phyloP scores from a whole-genome alignment of 2,888 invertebrate species.

The Vannuccia rotundouncinata region DNA sequence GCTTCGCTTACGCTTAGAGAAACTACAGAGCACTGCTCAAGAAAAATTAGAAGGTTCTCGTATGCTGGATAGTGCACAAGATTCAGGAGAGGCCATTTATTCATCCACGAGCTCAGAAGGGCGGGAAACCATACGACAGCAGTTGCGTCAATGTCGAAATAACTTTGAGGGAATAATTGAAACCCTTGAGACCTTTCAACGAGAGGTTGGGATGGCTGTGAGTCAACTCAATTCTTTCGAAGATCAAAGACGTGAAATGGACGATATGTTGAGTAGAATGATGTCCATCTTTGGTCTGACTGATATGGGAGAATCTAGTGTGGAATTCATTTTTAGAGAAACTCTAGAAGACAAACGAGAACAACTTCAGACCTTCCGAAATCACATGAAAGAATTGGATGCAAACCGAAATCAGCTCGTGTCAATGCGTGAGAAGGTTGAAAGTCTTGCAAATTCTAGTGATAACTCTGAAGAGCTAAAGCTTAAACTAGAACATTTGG shows the following conservation, averaged over 20 bases:
- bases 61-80: background rate
- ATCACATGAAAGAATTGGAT: background rate
- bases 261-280: background rate
- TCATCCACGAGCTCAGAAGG: background rate
- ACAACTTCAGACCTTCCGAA: background rate
- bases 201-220: background rate
- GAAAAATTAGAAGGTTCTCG: background rate
- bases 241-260: background rate
- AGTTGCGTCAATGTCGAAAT: background rate
- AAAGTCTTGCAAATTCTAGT: background rate
- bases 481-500: background rate
- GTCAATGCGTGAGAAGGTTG: background rate
- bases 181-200: background rate
- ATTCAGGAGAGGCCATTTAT: background rate
- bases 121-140: background rate
- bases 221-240: background rate
- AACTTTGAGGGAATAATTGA: background rate
- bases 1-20: background rate
- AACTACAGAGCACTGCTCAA: background rate
- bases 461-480: background rate
- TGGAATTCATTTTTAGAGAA: background rate
- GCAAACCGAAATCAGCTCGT: background rate
- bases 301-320: background rate
- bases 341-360: slow-evolving; percentile 1
- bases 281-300: background rate